Evolutionary conservation across 2,113 vertebrate species (phyloP).

Genomic region (Heterotis niloticus): DNA sequence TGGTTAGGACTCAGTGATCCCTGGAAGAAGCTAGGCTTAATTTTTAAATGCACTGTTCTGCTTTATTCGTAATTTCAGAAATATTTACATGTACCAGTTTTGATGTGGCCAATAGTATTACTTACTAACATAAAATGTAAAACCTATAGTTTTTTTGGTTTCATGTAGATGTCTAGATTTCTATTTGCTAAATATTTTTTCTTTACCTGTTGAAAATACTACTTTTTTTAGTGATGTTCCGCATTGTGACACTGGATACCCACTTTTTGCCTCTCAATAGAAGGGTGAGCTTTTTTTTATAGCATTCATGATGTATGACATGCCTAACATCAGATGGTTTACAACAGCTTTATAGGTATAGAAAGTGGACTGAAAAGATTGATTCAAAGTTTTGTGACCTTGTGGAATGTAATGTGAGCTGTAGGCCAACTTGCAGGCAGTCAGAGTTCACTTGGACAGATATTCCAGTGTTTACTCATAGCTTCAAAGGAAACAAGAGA

Average conservation of each 20-base stretch:
- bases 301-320: neutral
- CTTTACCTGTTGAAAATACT: neutral
- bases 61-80: neutral
- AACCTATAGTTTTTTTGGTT: neutral
- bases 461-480: constrained; percentile 33
- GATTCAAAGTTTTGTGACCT: neutral
- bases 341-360: neutral
- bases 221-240: constrained; percentile 44
- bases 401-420: neutral
- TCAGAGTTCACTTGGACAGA: constrained; percentile 58
- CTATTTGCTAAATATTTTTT: neutral
- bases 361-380: neutral
- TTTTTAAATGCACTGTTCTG: neutral
- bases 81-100: neutral
- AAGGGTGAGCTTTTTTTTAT: constrained; percentile 42
- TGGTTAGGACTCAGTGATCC: constrained; percentile 36
- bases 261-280: constrained; percentile 28
- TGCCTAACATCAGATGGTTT: neutral
- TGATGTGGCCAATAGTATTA: neutral
- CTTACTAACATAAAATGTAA: neutral
- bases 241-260: constrained; percentile 22
- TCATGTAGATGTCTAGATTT: neutral
- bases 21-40: neutral
- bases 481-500: constrained; percentile 55
- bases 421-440: constrained; percentile 49